Conservation (phyloP, 2,888 invertebrate species). For the Trissolcus brochymenae region DNA sequence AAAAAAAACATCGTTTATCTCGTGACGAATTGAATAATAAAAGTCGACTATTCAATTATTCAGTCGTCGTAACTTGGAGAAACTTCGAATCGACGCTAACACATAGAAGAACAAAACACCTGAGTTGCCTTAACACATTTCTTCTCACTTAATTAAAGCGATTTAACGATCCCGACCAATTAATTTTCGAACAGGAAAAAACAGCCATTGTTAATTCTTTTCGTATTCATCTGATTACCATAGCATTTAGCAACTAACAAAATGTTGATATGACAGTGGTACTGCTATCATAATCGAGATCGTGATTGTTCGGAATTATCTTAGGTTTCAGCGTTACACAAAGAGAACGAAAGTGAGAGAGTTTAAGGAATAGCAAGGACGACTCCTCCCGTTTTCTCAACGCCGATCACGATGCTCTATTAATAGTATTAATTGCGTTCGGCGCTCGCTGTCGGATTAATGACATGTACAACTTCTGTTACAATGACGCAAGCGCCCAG, state of each 20-base stretch:
- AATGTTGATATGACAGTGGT: conserved; percentile 46
- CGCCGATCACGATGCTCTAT: conserved; percentile 46
- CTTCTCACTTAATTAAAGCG: neutral
- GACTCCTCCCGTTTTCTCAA: conserved; percentile 45
- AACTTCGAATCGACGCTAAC: neutral
- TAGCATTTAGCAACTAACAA: conserved; percentile 34
- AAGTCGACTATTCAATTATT: neutral
- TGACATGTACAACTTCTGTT: conserved; percentile 42
- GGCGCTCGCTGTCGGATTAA: conserved; percentile 39
- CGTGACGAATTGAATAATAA: no score
- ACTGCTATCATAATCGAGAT: conserved; percentile 42
- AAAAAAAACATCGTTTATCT: no score
- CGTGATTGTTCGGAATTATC: conserved; percentile 40
- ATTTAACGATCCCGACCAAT: conserved; percentile 21
- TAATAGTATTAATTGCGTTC: conserved; percentile 50
- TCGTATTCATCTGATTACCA: conserved; percentile 32
- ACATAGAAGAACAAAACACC: conserved; percentile 1
- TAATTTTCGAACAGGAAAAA: conserved; percentile 32
- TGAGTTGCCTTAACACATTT: no score
- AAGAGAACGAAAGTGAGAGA: conserved; percentile 43
- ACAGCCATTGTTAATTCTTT: conserved; percentile 25
- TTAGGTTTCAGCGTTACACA: conserved; percentile 26
- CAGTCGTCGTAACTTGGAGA: neutral
- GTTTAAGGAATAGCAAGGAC: conserved; percentile 50
- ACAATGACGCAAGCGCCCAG: conserved; percentile 37